Evolutionary conservation across 2,113 vertebrate genomes (phyloP), one percentile per base, ranked within the genome.

Genomic region (Chloropsis hardwickii): DNA sequence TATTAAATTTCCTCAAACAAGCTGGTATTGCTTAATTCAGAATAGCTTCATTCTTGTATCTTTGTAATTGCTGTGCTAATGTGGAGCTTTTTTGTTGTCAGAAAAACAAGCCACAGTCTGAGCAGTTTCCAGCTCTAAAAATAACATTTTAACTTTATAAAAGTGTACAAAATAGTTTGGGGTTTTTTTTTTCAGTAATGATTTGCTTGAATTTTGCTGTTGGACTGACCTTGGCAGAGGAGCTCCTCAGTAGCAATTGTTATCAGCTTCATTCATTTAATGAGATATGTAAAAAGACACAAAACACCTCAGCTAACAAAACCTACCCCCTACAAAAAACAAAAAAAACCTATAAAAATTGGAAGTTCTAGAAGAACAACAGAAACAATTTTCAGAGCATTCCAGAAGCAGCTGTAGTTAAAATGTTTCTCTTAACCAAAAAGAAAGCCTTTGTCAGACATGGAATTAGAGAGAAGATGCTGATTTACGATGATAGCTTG

Each of bases 111-210:
- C 11, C 8, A 14, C 29, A 35, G 20, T 14, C 44, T 27, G 47
- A 62, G 64, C 1, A 3, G 8, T 35, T 88, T 86, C 42, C n/a
- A 47, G 8, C 35, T 80, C 24, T 58, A 42, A 70, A 81, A 90
- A 50, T 16, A 69, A 17, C 9, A 3, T 31, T 51, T 87, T 33
- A 0, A 31, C 9, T 81, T 72, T 56, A 29, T 14, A 12, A 40
- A 78, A 56, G 3, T 9, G 6, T 10, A 14, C 7, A 44, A 47
- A 74, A 11, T 7, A 0, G 16, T 15, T 39, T 10, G 25, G 2
- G 1, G n/a, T n/a, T 42, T 73, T 40, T 12, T 69, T 73, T n/a
- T 22, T 4, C 3, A 0, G 11, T 24, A 19, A 27, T 11, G 0
- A 28, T 65, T 72, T 80, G 7, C 40, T 53, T 81, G 42, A 45